Percentiles rank a stretch among this genome's conserved stretches.
Evolutionary conservation across 2,797 vertebrate genomes (phyloP).

Genomic region (Numenius phaeopus): DNA sequence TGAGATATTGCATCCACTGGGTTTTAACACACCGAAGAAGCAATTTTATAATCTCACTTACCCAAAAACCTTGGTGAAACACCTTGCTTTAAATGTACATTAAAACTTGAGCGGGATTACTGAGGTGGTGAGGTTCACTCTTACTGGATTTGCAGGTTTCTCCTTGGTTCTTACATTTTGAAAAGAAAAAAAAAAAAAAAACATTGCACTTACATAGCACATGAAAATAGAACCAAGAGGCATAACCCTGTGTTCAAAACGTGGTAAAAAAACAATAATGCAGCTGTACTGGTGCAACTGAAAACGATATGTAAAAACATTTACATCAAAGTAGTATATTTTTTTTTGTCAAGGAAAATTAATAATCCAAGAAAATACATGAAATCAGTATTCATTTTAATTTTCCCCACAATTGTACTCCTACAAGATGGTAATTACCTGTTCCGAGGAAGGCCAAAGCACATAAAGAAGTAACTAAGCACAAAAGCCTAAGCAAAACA

Average conservation of each 20-base stretch:
- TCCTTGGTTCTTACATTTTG: background rate
- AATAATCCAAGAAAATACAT: background rate
- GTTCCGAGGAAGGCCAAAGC: background rate
- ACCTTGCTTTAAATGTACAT: background rate
- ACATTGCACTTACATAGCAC: background rate
- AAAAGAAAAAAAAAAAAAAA: background rate
- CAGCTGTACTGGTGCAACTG: background rate
- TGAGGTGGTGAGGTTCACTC: background rate
- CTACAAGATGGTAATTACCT: background rate
- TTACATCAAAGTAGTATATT: background rate
- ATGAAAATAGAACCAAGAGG: background rate
- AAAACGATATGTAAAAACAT: background rate
- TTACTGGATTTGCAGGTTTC: background rate
- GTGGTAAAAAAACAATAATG: background rate
- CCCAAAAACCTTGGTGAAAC: background rate
- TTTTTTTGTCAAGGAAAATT: background rate
- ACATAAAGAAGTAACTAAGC: background rate
- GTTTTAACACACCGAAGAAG: background rate
- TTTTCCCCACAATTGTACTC: background rate
- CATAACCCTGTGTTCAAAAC: background rate
- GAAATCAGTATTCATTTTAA: background rate
- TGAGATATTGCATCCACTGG: background rate
- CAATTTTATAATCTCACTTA: background rate
- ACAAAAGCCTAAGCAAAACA: background rate
- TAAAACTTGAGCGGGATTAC: background rate